phyloP scores from a whole-genome alignment of 2,888 invertebrate species.

The Drosophila sordidula region DNA sequence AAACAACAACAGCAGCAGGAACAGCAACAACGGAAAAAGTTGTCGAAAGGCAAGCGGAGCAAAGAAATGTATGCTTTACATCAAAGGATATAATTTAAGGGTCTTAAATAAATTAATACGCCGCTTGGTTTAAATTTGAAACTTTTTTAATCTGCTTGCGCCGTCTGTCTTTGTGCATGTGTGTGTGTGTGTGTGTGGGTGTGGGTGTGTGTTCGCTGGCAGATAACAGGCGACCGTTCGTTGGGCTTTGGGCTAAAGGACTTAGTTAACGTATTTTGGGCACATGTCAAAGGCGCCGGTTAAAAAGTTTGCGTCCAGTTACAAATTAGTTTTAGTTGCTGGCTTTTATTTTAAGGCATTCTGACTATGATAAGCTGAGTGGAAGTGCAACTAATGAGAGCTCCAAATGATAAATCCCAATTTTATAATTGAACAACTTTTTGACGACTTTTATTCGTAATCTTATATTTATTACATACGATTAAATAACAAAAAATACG shows the following conservation, averaged over 20 bases:
- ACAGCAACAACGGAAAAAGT: constrained; percentile 23
- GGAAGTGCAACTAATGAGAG: constrained; percentile 38
- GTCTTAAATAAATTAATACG: constrained; percentile 80
- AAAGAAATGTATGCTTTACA: constrained; percentile 71
- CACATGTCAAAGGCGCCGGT: constrained; percentile 73
- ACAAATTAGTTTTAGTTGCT: constrained; percentile 72
- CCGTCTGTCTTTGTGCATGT: constrained; percentile 16
- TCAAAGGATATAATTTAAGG: constrained; percentile 81
- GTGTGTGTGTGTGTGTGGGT: constrained; percentile 27
- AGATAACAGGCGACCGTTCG: constrained; percentile 64
- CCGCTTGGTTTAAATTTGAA: constrained; percentile 68
- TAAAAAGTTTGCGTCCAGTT: constrained; percentile 64
- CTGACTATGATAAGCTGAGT: constrained; percentile 35
- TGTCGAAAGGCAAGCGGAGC: constrained; percentile 40
- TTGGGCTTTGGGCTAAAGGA: constrained; percentile 68
- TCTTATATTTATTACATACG: too few relatives aligned
- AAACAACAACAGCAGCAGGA: constrained; percentile 21
- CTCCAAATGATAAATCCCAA: constrained; percentile 42
- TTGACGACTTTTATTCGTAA: not conserved
- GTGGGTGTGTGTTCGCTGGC: constrained; percentile 31
- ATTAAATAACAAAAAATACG: too few relatives aligned
- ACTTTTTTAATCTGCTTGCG: constrained; percentile 79
- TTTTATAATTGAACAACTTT: constrained; percentile 36
- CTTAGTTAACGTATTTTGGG: constrained; percentile 67
- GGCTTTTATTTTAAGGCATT: constrained; percentile 30